Evolutionary conservation across 2,113 vertebrate species (phyloP), one percentile per base, ranked within the genome.

Genomic region (Poeciliopsis prolifica): DNA sequence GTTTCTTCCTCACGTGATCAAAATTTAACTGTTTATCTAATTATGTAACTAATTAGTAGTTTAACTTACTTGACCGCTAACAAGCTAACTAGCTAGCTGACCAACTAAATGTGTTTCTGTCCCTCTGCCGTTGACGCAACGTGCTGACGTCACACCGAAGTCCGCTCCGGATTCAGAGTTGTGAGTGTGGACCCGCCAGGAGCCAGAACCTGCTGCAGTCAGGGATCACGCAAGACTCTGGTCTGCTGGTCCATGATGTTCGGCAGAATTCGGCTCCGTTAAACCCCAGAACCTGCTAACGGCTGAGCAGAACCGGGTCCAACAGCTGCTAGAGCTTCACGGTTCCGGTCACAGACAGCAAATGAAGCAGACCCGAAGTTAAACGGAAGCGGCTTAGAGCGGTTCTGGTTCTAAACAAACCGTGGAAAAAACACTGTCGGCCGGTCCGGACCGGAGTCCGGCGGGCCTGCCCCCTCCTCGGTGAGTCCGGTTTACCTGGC

Each of bases 401-500:
- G 44, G 44, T 17, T 48, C 44, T 48, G 17, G 44, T 7, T 48
- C 5, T 48, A 19, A 48, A 48, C 17, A 48, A 48, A 48, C 44
- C 17, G 44, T 48, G 44, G 5, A 17, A 17, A 19, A 17, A 48
- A 48, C 17, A 15, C 17, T 19, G 44, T 48, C 44, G 15, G 5
- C 44, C 44, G 44, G 5, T 48, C 17, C 14, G 17, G 44, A 48
- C 44, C 44, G 44, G 44, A 48, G 19, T 61, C 68, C 6, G 24
- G 6, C 64, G n/a, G 58, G 58, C 70, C 67, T 12, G 35, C 5
- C 29, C 63, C 58, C n/a, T 42, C 44, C 14, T 48, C 44, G 19
- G 44, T 10, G 51, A 26, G 51, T 26, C 2, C 14, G 14, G 5
- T n/a, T 70, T 78, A 94, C 94, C 93, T 92, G 80, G 84, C 79